phyloP scores from a whole-genome alignment of 1,140 invertebrate genomes.

The Himalopsyche phryganea region DNA sequence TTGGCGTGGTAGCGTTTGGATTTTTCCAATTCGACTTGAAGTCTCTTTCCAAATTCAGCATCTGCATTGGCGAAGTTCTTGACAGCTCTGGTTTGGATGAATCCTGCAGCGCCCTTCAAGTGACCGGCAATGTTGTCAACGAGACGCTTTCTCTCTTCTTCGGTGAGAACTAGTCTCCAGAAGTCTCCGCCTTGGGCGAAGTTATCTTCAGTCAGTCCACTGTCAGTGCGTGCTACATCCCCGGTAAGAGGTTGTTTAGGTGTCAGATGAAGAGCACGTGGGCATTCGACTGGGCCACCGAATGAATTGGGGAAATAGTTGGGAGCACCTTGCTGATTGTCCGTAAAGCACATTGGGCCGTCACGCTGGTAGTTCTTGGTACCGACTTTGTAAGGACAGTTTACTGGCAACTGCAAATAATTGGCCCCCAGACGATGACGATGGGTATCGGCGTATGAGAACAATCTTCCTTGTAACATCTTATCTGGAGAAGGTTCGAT shows the following conservation, averaged over 20 bases:
- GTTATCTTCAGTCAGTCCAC: slow-evolving; percentile 81
- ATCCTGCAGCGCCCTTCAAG: slow-evolving; percentile 73
- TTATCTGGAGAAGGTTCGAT: slow-evolving; percentile 92
- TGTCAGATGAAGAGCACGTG: slow-evolving; percentile 53
- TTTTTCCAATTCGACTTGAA: slow-evolving; percentile 60
- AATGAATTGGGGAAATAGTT: slow-evolving; percentile 98
- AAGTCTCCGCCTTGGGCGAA: slow-evolving; percentile 80
- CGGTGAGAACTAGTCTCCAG: slow-evolving; percentile 76
- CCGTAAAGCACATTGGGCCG: slow-evolving; percentile 64
- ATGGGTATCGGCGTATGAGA: slow-evolving; percentile 93
- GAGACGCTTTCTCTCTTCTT: slow-evolving; percentile 67
- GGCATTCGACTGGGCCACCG: slow-evolving; percentile 66
- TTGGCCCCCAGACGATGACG: slow-evolving; percentile 90
- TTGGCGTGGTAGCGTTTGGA: slow-evolving; percentile 56
- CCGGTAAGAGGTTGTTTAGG: slow-evolving; percentile 56
- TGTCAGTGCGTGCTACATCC: slow-evolving; percentile 73
- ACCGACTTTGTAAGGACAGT: slow-evolving; percentile 75
- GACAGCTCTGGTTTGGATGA: slow-evolving; percentile 82
- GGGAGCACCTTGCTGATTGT: slow-evolving; percentile 75
- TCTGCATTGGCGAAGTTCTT: slow-evolving; percentile 71
- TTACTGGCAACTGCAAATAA: slow-evolving; percentile 91
- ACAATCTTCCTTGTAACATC: slow-evolving; percentile 92
- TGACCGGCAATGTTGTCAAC: slow-evolving; percentile 78
- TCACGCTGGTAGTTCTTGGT: slow-evolving; percentile 84
- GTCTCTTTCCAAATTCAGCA: slow-evolving; percentile 61